These are phyloP conservation scores for Magallana angulata DNA, from an alignment of 1,140 invertebrate species.

Conservation along the genomic window DNA sequence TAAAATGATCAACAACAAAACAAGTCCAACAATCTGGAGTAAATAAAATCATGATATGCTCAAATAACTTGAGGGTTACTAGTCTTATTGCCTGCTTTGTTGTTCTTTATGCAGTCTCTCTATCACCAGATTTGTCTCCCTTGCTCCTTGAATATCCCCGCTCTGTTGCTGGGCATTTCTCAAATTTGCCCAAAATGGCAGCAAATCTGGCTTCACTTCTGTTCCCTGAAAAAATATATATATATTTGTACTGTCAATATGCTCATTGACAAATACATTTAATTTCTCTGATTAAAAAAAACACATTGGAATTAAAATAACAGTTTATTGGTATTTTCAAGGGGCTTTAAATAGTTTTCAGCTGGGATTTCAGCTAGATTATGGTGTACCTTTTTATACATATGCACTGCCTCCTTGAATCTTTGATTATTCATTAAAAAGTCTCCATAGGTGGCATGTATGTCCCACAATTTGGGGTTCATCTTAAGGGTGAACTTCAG, in stretches of 20 bases:
- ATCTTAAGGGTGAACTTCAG: constrained; percentile 55
- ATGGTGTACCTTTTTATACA: constrained; percentile 62
- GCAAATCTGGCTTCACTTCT: constrained; percentile 61
- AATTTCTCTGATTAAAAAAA: too few species aligned
- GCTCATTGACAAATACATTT: too few species aligned
- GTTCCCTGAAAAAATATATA: constrained; percentile 62
- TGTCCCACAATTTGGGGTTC: constrained; percentile 67
- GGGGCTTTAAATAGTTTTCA: too few species aligned
- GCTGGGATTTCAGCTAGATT: not conserved
- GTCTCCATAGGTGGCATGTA: constrained; percentile 65
- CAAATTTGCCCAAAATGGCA: constrained; percentile 66
- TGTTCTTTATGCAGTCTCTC: not conserved
- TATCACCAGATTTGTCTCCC: not conserved
- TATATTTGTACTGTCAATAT: not conserved
- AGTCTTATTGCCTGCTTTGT: not conserved
- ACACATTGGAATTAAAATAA: not conserved
- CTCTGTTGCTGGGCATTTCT: constrained; percentile 56
- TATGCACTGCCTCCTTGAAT: constrained; percentile 58
- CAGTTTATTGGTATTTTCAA: not conserved
- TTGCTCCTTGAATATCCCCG: constrained; percentile 62
- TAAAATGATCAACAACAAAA: too few species aligned
- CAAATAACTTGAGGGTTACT: not conserved
- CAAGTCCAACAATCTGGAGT: not conserved
- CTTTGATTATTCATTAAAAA: constrained; percentile 59
- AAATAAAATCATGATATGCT: not conserved